These are phyloP conservation scores for Parnassius orleans DNA, from an alignment of 2,888 invertebrate species.

Conservation along the genomic window DNA sequence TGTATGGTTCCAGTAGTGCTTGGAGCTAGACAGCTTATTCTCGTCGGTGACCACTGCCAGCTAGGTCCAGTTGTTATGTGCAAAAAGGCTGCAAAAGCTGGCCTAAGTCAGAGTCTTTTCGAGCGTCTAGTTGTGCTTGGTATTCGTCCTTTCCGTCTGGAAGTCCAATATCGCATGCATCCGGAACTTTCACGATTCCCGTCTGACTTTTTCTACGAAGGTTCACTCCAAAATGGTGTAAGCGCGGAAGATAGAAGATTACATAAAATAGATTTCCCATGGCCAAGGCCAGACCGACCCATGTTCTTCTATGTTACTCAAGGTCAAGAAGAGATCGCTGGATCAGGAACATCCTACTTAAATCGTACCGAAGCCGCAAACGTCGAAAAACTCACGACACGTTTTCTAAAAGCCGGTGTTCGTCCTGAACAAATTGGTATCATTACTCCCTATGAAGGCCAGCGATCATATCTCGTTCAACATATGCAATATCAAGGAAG, in stretches of 20 bases:
- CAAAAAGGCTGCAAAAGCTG: slow-evolving; percentile 98
- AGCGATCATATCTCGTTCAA: slow-evolving; percentile 97
- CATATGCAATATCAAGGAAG: slow-evolving; percentile 99
- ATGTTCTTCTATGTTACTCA: slow-evolving; percentile 99
- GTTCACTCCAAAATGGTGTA: slow-evolving; percentile 99
- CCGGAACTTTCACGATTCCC: slow-evolving; percentile 98
- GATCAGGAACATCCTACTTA: slow-evolving; percentile 98
- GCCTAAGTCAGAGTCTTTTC: slow-evolving; percentile 97
- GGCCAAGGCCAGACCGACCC: slow-evolving; percentile 97
- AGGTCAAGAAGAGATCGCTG: slow-evolving; percentile 99
- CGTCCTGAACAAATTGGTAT: slow-evolving; percentile 99
- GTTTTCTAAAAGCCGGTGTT: slow-evolving; percentile 96
- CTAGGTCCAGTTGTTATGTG: slow-evolving; percentile 99
- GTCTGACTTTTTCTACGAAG: slow-evolving; percentile 99
- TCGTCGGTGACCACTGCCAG: slow-evolving; percentile 99
- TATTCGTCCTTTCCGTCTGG: slow-evolving; percentile 97
- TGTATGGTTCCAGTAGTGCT: slow-evolving; percentile 99
- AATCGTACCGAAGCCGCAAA: slow-evolving; percentile 99
- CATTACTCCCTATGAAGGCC: slow-evolving; percentile 99
- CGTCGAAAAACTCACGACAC: slow-evolving; percentile 98
- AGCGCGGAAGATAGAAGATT: slow-evolving; percentile 97
- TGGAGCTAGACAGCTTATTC: slow-evolving; percentile 97
- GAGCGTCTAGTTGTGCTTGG: slow-evolving; percentile 98
- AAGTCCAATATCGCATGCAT: slow-evolving; percentile 99
- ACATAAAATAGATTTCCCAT: slow-evolving; percentile 96